A percentile compares a stretch with the other conserved stretches of the same genome.
Evolutionary conservation across 2,888 invertebrate species (phyloP).

Genomic region (Xestoiulus laeticollis): DNA sequence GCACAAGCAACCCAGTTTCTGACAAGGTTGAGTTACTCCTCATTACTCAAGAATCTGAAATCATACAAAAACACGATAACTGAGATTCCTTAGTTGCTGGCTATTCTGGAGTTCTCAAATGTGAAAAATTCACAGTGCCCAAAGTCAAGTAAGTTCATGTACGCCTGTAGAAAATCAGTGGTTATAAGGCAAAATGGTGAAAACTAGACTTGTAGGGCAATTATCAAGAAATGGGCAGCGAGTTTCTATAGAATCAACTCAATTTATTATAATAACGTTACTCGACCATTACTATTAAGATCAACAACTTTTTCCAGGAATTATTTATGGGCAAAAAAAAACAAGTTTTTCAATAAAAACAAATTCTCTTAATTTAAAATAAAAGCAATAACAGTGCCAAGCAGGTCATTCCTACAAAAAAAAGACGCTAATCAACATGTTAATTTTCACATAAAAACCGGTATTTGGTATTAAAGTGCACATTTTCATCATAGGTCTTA

Average conservation of each 20-base stretch:
- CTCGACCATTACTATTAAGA: not conserved
- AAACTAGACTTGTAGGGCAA: not conserved
- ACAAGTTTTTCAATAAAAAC: too few relatives aligned
- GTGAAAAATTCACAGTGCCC: too few relatives aligned
- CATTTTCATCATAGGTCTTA: too few relatives aligned
- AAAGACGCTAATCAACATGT: not conserved
- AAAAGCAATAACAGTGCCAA: not conserved
- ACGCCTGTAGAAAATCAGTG: too few relatives aligned
- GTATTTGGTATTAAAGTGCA: too few relatives aligned
- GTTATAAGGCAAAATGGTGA: not conserved
- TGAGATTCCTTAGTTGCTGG: not conserved
- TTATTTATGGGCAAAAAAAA: too few relatives aligned
- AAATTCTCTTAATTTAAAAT: too few relatives aligned
- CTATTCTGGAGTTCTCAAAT: too few relatives aligned
- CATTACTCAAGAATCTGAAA: not conserved
- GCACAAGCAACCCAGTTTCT: slow-evolving; percentile 13
- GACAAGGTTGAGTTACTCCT: not conserved
- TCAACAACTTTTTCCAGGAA: too few relatives aligned
- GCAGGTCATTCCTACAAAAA: too few relatives aligned
- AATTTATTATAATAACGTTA: not conserved
- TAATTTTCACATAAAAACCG: too few relatives aligned
- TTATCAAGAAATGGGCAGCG: not conserved
- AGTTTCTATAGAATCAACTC: not conserved
- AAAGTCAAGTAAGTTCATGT: too few relatives aligned
- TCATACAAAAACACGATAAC: not conserved